phyloP scores from a whole-genome alignment of 2,797 vertebrate genomes.

The Novumbra hubbsi region DNA sequence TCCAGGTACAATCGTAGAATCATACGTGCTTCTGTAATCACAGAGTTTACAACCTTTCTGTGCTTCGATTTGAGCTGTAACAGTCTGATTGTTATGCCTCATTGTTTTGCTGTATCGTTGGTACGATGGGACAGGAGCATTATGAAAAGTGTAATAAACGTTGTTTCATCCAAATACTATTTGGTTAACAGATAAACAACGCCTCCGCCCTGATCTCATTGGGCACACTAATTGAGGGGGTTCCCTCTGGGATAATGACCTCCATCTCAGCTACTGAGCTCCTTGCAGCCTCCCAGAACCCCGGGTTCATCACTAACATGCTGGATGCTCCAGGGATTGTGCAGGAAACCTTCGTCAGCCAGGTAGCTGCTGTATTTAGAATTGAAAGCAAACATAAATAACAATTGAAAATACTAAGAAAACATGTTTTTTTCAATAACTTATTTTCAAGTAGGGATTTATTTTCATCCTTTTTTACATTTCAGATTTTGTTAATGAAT shows the following conservation, averaged over 20 bases:
- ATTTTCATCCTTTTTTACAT: too few relatives aligned
- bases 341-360: constrained; percentile 48
- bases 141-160: not conserved
- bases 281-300: constrained; percentile 30
- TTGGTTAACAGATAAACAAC: constrained; percentile 52
- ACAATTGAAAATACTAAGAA: too few relatives aligned
- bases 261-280: constrained; percentile 44
- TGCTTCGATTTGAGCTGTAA: not conserved
- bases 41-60: not conserved
- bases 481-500: too few relatives aligned
- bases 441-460: too few relatives aligned
- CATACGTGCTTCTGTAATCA: not conserved
- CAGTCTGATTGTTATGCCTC: not conserved
- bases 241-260: constrained; percentile 46
- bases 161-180: constrained; percentile 3
- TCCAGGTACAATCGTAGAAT: constrained; percentile 25
- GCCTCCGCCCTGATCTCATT: constrained; percentile 50
- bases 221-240: constrained; percentile 58
- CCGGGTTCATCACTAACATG: constrained; percentile 60
- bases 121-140: not conserved
- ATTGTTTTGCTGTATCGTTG: not conserved
- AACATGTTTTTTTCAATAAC: too few relatives aligned
- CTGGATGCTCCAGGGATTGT: constrained; percentile 45
- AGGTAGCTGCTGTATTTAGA: constrained; percentile 46
- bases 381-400: too few relatives aligned